Conservation (phyloP, 2,113 vertebrate genomes). For the Crocuta crocuta region DNA sequence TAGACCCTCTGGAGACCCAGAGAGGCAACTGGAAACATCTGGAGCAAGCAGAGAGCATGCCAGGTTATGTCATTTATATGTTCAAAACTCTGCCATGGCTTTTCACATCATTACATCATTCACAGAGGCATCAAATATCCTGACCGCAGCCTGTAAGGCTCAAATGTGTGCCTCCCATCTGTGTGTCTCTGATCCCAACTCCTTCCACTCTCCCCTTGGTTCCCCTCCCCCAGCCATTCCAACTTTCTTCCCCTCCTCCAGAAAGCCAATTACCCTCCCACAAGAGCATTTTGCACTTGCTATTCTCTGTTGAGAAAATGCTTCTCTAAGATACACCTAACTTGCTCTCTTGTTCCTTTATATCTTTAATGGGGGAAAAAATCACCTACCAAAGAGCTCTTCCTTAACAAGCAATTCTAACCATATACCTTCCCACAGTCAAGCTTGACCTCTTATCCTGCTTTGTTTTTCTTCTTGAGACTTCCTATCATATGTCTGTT, state of each 20-base stretch:
- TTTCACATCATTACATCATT: not conserved
- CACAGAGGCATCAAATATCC: not conserved
- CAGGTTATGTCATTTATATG: not conserved
- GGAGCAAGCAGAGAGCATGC: not conserved
- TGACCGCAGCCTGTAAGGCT: rapidly evolving
- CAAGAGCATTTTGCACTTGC: not conserved
- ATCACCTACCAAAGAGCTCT: not conserved
- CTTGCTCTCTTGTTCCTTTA: not conserved
- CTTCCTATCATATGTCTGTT: not conserved
- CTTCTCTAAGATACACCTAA: not conserved
- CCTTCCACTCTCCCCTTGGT: not conserved
- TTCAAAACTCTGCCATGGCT: not conserved
- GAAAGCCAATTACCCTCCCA: not conserved
- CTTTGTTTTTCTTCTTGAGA: not conserved
- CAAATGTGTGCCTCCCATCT: not conserved
- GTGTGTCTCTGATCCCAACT: not conserved
- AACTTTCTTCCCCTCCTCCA: not conserved
- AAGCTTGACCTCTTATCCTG: not conserved
- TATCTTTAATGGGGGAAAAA: not conserved
- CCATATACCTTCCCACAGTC: not conserved
- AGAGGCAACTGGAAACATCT: not conserved
- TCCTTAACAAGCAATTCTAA: not conserved
- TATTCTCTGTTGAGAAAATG: not conserved
- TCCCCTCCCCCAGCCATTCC: rapidly evolving
- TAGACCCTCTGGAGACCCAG: not conserved